Conservation (phyloP, 2,888 invertebrate species). For the Lymantria dispar region DNA sequence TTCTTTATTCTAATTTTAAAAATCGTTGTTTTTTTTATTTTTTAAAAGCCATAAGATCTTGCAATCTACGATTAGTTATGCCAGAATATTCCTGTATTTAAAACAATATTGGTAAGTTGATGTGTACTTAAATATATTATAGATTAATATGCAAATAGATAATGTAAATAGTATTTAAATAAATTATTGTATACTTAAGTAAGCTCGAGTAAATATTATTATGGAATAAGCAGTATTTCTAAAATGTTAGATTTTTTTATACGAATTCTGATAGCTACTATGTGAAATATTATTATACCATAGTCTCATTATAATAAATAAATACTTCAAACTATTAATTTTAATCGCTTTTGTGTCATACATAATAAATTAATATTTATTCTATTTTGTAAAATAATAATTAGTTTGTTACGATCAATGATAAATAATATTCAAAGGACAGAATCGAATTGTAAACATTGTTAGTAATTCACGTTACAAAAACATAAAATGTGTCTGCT, state of each 20-base stretch:
- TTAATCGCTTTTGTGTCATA: constrained; percentile 35
- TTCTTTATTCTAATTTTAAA: no score
- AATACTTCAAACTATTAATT: constrained; percentile 27
- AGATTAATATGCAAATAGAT: constrained; percentile 28
- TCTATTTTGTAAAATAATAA: constrained; percentile 20
- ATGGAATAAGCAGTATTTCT: constrained; percentile 32
- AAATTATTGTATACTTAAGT: constrained; percentile 59
- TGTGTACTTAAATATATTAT: constrained; percentile 21
- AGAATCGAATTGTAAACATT: no score
- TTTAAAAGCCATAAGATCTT: no score
- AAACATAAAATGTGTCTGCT: no score
- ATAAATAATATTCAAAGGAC: not conserved
- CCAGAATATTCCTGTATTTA: not conserved
- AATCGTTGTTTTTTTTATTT: no score
- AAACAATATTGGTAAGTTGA: constrained; percentile 1
- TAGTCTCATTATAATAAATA: constrained; percentile 22
- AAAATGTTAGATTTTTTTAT: constrained; percentile 53
- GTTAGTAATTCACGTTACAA: no score
- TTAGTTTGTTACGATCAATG: constrained; percentile 16
- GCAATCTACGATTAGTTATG: not conserved
- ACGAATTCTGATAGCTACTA: constrained; percentile 31
- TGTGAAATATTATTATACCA: constrained; percentile 17
- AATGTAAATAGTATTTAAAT: constrained; percentile 44
- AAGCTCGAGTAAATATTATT: constrained; percentile 35
- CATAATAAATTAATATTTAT: constrained; percentile 21